Base-by-base conservation (phyloP, 2,888 invertebrate genomes). In the Phrixothrix hirtus region DNA sequence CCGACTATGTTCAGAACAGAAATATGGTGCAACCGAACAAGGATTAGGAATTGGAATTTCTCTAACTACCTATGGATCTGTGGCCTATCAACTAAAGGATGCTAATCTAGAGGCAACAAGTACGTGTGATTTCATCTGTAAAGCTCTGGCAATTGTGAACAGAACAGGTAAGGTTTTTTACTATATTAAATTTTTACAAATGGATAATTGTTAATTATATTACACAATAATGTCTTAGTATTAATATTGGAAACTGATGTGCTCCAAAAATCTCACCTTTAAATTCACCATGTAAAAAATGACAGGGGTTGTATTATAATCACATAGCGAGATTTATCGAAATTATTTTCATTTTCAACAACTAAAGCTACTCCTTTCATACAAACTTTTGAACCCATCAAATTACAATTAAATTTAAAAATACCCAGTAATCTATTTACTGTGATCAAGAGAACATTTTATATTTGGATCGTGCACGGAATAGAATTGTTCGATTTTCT, bases 11-110 rank as follows among this genome's bases (percentile, higher is more conserved):
- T 79, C 82, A 4, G 84, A 84, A 58, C 83, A 83, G 56, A 80
- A 81, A 36, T 83, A 83, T 67, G 79, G 79, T 42, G 75, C 78
- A 1, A 77, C 73, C 1, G 79, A 81, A 26, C 69, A 72, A 14
- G 73, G 73, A 44, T 65, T 65, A 55, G 73, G 61, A 59, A 44
- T 77, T 65, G 77, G 78, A 7, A 71, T 79, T 5, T 77, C 79
- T 1, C 70, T 79, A 2, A 84, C 85, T 2, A 86, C 87, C 0
- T 89, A 89, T 68, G 89, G 89, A 37, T 88, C 88, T 1, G 84
- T 89, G 62, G 87, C 86, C 27, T 89, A 88, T 68, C 88, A 89
- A 73, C 79, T 89, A 45, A 87, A 88, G 64, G 89, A 89, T 62
- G 89, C 89, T 45, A 88, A 88, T 63, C 81, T 87, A 77, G 89